Evolutionary conservation across 2,888 invertebrate genomes (phyloP), one percentile per base, ranked within the genome.

Genomic region (Drepanosiphum platanoidis): DNA sequence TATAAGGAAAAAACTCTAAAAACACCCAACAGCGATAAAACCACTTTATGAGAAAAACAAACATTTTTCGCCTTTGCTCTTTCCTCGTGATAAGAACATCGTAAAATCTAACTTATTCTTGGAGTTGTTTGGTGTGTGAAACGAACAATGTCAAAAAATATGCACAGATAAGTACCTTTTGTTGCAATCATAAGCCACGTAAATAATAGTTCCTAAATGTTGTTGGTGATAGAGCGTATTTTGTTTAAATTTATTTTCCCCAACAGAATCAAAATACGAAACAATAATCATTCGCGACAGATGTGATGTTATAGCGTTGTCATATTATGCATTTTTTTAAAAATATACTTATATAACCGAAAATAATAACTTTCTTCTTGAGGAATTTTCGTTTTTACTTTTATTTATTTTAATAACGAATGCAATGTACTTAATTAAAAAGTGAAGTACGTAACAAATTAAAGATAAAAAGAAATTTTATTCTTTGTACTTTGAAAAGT

Each of bases 1-100:
- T n/a, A 34, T 2, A 9, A 39, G 39, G 36, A 39, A 83, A 34
- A 74, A 68, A 32, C 30, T 52, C 36, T 77, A 36, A 27, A 46
- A 84, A 75, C 68, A 66, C n/a, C 46, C 30, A 36, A 75, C 66
- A 36, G 46, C 74, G 30, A 75, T 84, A 84, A 84, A 84, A 66
- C 66, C 66, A 68, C 52, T 75, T 84, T 84, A 84, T 68, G 83
- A 52, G 66, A 22, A 66, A 80, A 83, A 68, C 46, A 75, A 75
- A 84, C 68, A 84, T 84, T 75, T 39, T 66, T 84, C 64, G 68
- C 46, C 32, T 61, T 39, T 83, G 64, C 32, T 83, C 15, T 61
- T 79, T 83, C 42, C 34, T 74, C 46, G 34, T 32, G 71, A 74
- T 64, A 83, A 61, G 46, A 42, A 42, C 34, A 64, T 74, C 64